phyloP scores from a whole-genome alignment of 2,888 invertebrate genomes.

The Leptarthrus brevirostris region DNA sequence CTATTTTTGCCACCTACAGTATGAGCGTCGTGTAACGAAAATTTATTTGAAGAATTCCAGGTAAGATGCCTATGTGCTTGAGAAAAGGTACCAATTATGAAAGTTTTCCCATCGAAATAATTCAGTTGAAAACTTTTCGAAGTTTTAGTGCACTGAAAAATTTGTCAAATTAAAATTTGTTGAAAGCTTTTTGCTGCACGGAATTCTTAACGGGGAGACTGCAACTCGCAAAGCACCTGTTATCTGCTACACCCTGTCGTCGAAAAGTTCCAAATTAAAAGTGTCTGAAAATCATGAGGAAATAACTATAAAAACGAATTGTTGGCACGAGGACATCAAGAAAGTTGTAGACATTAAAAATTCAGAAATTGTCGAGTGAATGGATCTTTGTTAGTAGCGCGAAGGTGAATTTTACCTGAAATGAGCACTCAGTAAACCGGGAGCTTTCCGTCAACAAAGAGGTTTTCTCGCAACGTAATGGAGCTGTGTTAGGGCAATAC shows the following conservation, averaged over 20 bases:
- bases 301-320: constrained; percentile 30
- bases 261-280: constrained; percentile 16
- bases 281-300: constrained; percentile 14
- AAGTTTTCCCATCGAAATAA: constrained; percentile 1
- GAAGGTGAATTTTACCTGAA: constrained; percentile 8
- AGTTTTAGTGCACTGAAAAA: constrained; percentile 30
- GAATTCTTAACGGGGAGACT: background rate
- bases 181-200: background rate
- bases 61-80: no score
- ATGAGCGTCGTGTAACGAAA: background rate
- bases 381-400: constrained; percentile 2
- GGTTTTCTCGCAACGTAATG: background rate
- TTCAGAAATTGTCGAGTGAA: constrained; percentile 14
- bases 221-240: background rate
- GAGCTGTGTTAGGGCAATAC: background rate
- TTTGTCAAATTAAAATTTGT: constrained; percentile 23
- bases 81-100: no score
- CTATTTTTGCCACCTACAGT: background rate
- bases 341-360: constrained; percentile 24
- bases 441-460: background rate
- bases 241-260: background rate
- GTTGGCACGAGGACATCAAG: background rate
- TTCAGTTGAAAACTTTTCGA: constrained; percentile 7
- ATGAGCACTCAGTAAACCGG: background rate
- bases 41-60: no score